Base-by-base conservation (phyloP, 1,140 invertebrate species). In the Drosophila navojoa region DNA sequence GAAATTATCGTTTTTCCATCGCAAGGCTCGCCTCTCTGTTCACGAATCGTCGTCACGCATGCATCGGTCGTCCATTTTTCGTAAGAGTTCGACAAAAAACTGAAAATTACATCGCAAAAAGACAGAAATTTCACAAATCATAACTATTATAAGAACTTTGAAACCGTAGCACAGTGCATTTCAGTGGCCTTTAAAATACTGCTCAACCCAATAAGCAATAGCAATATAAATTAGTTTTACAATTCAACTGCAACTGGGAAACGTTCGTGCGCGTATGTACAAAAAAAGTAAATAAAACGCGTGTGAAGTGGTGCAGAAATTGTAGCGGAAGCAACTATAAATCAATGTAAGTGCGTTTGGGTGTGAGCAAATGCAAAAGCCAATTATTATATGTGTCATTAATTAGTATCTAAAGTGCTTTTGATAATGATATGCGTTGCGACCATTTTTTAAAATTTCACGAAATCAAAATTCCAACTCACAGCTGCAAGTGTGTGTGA, bases 401-500 rank as follows among this genome's bases (percentile, higher is more conserved):
- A 57, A 44, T 40, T 71, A 32, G 15, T 25, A 59, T 60, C 54
- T 67, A 15, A 54, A 49, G 60, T 63, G 77, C 57, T 67, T 38
- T 72, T 67, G 76, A 76, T 87, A 87, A 87, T 87, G 84, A 87
- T 87, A 87, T 87, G 84, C 82, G 79, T 52, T 82, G 74, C 81
- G 82, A 86, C 82, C 82, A 86, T 86, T 86, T 86, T 89, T 77
- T 89, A 89, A 87, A 87, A 87, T 89, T 89, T 89, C 79, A 89
- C 77, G 84, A 87, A 87, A 89, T 87, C 82, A 79, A 87, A 86
- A 87, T 87, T 86, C 82, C 82, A 86, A 86, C 82, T 87, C 84
- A 79, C 80, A 79, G 66, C 53, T 76, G 72, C 72, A 71, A 63
- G 40, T 63, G 68, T 71, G 68, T 70, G 62, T 61, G 44, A 44